Base-by-base conservation (phyloP, 2,797 vertebrate species). In the Triplophysa yarkandensis region DNA sequence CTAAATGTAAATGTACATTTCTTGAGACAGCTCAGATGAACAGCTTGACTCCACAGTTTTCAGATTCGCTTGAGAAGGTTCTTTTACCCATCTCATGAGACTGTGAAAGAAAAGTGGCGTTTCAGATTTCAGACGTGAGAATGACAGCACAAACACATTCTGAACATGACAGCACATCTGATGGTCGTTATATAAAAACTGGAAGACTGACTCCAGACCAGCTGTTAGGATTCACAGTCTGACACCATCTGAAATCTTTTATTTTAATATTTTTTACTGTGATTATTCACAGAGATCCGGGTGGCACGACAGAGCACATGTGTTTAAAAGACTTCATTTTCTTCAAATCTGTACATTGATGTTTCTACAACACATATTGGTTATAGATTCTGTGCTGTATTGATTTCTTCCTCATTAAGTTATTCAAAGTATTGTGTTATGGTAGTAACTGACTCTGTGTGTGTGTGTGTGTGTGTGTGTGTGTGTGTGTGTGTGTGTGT, bases 61-160 rank as follows among this genome's bases (percentile, higher is more conserved):
- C 46, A 30, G 21, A n/a, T 8, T 72, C 70, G 46, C 70, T 11
- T 2, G 60, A 55, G 60, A 43, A 30, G 70, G 39, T 72, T 30
- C 46, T 61, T 19, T 46, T 60, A 39, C 27, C 0, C 25, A 46
- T 71, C 55, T 71, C 68, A 7, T 13, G 55, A 60, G 68, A 60
- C 19, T 48, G 52, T 55, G 28, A 54, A n/a, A 44, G 67, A 43
- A 50, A 5, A 2, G 17, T 16, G 54, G 43, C 25, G 16, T 10
- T 14, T 50, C 2, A 48, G 19, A 36, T 9, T 16, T 43, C 19
- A 32, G 46, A 28, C 36, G 46, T 4, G 44, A 62, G 44, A 50
- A 52, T 46, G 63, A 72, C 62, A 72, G 69, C 52, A 32, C 69
- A 72, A 48, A 17, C 2, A 27, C 30, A 21, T 54, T 28, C 34